Conservation (phyloP, 2,888 invertebrate species). For the Celastrina argiolus region DNA sequence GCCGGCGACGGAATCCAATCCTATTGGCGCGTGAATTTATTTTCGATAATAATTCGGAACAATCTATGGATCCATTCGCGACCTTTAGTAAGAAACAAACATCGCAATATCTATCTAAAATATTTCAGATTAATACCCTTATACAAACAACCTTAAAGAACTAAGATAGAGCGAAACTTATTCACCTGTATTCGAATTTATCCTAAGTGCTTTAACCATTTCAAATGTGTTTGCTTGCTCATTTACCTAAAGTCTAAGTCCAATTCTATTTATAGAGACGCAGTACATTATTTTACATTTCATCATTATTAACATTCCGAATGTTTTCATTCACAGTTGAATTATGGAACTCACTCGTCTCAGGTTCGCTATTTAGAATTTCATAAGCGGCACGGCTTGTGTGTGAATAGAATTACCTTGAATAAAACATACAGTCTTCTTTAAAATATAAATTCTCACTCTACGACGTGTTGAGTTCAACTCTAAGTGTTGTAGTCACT, state of each 20-base stretch:
- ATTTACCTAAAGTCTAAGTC: background rate
- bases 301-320: slow-evolving; percentile 1
- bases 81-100: too few species aligned
- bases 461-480: background rate
- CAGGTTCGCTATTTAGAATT: slow-evolving; percentile 8
- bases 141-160: background rate
- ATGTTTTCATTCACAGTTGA: slow-evolving; percentile 1
- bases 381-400: slow-evolving; percentile 5
- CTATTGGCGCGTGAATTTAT: too few species aligned
- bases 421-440: slow-evolving; percentile 14
- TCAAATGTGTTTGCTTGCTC: background rate
- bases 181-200: background rate
- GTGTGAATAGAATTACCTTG: slow-evolving; percentile 12
- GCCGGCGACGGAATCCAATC: too few species aligned
- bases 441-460: slow-evolving; percentile 1
- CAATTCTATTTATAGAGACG: background rate
- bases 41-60: too few species aligned
- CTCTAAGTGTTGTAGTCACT: background rate
- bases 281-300: background rate
- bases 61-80: too few species aligned
- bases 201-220: background rate
- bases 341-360: slow-evolving; percentile 5
- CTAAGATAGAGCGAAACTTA: background rate
- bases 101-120: too few species aligned
- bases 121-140: background rate